A percentile compares a stretch with the other conserved stretches of the same genome.
Conservation (phyloP, 2,113 vertebrate genomes). For the Planiliza haematocheilus region DNA sequence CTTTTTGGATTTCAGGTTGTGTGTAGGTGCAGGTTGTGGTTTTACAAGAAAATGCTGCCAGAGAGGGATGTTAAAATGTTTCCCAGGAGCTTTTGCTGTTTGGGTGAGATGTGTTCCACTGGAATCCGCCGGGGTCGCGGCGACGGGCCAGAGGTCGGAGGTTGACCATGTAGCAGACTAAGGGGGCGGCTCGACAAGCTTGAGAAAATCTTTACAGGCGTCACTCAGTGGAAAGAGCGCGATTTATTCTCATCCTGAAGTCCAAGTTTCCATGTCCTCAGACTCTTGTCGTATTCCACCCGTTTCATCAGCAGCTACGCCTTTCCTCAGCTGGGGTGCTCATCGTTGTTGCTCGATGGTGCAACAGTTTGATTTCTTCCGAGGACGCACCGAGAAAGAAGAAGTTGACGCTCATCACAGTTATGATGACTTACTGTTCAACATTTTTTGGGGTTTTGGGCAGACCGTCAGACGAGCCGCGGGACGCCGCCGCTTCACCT, state of each 20-base stretch:
- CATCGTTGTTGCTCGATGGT: too few relatives aligned
- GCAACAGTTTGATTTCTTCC: slow-evolving; percentile 5
- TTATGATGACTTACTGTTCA: slow-evolving; percentile 4
- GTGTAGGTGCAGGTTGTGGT: too few relatives aligned
- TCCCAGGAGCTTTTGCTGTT: not conserved
- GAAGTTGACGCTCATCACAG: slow-evolving; percentile 3
- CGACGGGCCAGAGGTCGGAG: slow-evolving; percentile 65
- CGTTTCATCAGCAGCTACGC: not conserved
- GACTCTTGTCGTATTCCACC: too few relatives aligned
- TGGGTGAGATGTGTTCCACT: slow-evolving; percentile 16
- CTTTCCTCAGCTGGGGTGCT: slow-evolving; percentile 1
- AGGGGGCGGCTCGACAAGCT: slow-evolving; percentile 65
- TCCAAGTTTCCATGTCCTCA: too few relatives aligned
- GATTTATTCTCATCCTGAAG: too few relatives aligned
- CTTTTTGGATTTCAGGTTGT: too few relatives aligned
- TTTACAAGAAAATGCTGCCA: too few relatives aligned
- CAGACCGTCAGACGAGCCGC: too few relatives aligned
- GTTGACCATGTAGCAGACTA: slow-evolving; percentile 65
- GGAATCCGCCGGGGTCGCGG: slow-evolving; percentile 37
- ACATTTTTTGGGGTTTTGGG: too few relatives aligned
- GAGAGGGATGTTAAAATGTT: slow-evolving; percentile 18
- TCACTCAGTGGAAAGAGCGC: too few relatives aligned
- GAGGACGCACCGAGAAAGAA: slow-evolving; percentile 4
- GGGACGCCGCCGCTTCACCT: too few relatives aligned
- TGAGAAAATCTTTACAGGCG: slow-evolving; percentile 67